These are phyloP conservation scores for Rhincodon typus DNA, from an alignment of 2,797 vertebrate species.

Conservation along the genomic window DNA sequence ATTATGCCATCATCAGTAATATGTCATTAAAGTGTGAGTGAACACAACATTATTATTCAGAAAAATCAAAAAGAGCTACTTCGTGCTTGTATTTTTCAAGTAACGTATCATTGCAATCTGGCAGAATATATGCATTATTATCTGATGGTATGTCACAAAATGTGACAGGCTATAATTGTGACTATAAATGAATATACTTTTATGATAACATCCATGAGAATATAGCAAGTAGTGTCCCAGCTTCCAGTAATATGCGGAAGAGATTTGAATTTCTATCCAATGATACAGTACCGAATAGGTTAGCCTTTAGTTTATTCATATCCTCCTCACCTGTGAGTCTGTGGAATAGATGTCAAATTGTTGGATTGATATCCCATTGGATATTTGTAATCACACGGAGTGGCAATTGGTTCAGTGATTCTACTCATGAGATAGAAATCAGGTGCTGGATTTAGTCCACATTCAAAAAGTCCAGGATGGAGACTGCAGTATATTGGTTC, in stretches of 20 bases:
- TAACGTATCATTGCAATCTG: background rate
- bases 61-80: slow-evolving; percentile 9
- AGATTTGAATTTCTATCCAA: background rate
- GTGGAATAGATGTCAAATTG: background rate
- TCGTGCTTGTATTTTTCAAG: background rate
- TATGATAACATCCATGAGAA: background rate
- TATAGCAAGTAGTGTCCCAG: too few relatives aligned
- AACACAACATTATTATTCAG: background rate
- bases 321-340: background rate
- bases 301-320: background rate
- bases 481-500: background rate
- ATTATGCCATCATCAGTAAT: background rate
- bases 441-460: background rate
- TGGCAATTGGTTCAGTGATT: background rate
- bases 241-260: background rate
- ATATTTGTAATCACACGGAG: background rate
- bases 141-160: background rate
- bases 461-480: background rate
- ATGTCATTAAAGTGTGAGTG: background rate
- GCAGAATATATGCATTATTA: background rate
- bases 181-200: slow-evolving; percentile 6
- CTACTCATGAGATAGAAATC: background rate
- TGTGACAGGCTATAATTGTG: background rate
- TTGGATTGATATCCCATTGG: background rate
- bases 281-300: background rate